These are phyloP conservation scores for Barbus barbus DNA, from an alignment of 2,113 vertebrate species.

Conservation along the genomic window DNA sequence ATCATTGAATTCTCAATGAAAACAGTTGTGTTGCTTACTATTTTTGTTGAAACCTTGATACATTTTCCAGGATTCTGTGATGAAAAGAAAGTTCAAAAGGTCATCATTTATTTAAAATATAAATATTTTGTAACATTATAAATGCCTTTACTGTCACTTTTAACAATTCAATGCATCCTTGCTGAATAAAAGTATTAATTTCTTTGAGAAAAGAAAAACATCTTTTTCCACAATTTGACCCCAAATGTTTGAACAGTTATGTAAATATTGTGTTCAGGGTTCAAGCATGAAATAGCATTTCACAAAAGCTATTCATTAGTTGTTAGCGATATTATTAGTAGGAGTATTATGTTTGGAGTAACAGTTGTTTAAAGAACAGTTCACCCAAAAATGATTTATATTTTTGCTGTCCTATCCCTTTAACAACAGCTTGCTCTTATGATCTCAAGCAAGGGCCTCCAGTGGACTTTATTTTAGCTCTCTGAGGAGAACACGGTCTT, in stretches of 20 bases:
- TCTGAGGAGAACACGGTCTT: conserved; percentile 11
- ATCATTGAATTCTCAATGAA: not conserved
- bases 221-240: not conserved
- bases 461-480: not conserved
- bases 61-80: not conserved
- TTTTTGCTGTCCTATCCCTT: not conserved
- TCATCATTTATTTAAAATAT: not conserved
- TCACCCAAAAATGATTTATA: not conserved
- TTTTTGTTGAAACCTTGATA: not conserved
- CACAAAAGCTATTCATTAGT: not conserved
- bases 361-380: not conserved
- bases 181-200: no score
- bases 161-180: no score
- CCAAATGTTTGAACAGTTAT: not conserved
- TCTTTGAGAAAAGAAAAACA: no score
- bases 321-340: not conserved
- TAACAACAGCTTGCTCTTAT: not conserved
- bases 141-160: not conserved
- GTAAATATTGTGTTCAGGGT: not conserved
- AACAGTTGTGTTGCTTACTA: not conserved
- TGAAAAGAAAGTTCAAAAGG: not conserved
- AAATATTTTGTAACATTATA: not conserved
- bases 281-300: not conserved
- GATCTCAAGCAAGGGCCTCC: not conserved
- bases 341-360: not conserved